Evolutionary conservation across 1,140 invertebrate species (phyloP), one percentile per base, ranked within the genome.

Genomic region (Maniola jurtina): DNA sequence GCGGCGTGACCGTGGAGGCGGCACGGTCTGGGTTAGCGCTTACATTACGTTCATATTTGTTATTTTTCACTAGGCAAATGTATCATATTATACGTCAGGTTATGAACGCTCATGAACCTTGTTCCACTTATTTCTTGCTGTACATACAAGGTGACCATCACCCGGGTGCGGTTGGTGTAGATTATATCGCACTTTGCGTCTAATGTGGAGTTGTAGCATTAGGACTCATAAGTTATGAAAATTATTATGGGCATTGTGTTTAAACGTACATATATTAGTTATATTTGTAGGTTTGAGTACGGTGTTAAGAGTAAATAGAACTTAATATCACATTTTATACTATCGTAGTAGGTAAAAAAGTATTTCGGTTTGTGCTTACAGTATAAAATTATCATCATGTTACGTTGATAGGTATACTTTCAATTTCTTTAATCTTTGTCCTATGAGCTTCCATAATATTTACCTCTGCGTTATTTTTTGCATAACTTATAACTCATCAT

Each of bases 81-180:
- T 61, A 35, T 65, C 54, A 35, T 16, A 47, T 63, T 42, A 57
- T 62, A 42, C 35, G 50, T 52, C 47, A 54, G 56, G 70, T 72
- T 84, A 81, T 77, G 68, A 79, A 81, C 81, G 79, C 72, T 77
- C 75, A 81, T 83, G 81, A 88, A 87, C 87, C 87, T 90, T 87
- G 84, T 85, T 83, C 86, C 69, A 90, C 79, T 85, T 89, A 77
- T 66, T 74, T 79, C 77, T 81, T 66, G 74, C 75, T 68, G 73
- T 66, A 83, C 73, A 83, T 78, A 77, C 80, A 82, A 84, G 83
- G 77, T 73, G 77, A 85, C 76, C 75, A 80, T 79, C 76, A 72
- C 67, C 70, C 72, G 63, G 71, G 70, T 82, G 76, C 62, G 62
- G 75, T 79, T 73, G 68, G 67, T 61, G 57, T 68, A 66, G 66